Conservation (phyloP, 1,140 invertebrate species). For the Bombus cullumanus region DNA sequence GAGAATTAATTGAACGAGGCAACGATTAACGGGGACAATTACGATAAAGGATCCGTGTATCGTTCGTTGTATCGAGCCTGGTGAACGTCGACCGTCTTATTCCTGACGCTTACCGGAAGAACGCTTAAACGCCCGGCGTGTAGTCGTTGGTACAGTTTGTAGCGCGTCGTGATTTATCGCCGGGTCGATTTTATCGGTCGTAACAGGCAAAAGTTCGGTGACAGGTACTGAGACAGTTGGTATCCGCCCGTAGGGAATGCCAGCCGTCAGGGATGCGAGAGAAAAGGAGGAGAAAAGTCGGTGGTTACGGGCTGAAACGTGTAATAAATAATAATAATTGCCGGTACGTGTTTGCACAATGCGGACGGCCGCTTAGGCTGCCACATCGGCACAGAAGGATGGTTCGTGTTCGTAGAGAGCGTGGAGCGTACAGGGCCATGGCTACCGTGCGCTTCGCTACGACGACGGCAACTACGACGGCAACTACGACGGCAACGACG, state of each 20-base stretch:
- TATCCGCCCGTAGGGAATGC: conserved; percentile 50
- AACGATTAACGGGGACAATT: conserved; percentile 15
- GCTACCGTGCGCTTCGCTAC: conserved; percentile 6
- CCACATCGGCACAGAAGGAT: conserved; percentile 54
- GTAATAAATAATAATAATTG: conserved; percentile 82
- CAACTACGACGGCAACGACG: background rate
- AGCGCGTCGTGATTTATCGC: conserved; percentile 41
- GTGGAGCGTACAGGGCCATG: background rate
- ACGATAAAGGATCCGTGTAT: background rate
- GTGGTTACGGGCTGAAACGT: conserved; percentile 69
- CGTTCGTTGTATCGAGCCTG: background rate
- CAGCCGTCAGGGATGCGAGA: conserved; percentile 15
- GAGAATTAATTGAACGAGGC: conserved; percentile 29
- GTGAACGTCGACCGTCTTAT: background rate
- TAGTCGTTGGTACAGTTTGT: background rate
- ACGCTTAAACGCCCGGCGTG: background rate
- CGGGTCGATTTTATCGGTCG: conserved; percentile 58
- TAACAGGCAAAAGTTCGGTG: conserved; percentile 54
- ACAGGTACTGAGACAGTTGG: conserved; percentile 72
- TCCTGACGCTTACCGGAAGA: conserved; percentile 1
- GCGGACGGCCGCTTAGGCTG: conserved; percentile 73
- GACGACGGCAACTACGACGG: background rate
- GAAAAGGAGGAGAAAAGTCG: conserved; percentile 66
- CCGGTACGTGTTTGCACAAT: conserved; percentile 81
- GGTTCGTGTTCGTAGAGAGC: conserved; percentile 26